Evolutionary conservation across 2,797 vertebrate genomes (phyloP).

Genomic region (Natrix natrix): DNA sequence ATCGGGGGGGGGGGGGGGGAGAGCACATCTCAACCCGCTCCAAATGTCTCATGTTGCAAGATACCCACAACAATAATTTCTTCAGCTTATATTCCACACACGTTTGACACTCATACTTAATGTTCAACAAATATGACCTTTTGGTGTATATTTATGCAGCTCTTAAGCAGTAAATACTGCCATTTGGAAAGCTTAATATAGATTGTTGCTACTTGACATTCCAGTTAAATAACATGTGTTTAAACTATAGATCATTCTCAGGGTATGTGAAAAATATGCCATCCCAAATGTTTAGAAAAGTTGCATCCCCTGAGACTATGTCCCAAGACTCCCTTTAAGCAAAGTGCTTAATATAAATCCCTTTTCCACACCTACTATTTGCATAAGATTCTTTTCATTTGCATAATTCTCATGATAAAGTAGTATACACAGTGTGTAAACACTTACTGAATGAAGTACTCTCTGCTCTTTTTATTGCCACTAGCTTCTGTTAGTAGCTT

Average conservation of each 20-base stretch:
- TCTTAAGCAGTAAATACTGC: slow-evolving; percentile 26
- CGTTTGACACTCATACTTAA: slow-evolving; percentile 24
- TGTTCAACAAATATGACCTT: slow-evolving; percentile 30
- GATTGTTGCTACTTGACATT: slow-evolving; percentile 20
- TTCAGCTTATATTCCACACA: slow-evolving; percentile 4
- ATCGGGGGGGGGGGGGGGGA: not conserved
- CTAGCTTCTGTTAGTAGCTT: not conserved
- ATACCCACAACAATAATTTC: not conserved
- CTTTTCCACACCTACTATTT: not conserved
- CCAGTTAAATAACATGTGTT: slow-evolving; percentile 18
- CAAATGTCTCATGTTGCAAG: not conserved
- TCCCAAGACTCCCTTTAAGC: not conserved
- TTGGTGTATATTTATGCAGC: slow-evolving; percentile 6
- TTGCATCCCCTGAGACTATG: not conserved
- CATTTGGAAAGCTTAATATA: slow-evolving; percentile 32
- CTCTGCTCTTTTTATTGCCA: not conserved
- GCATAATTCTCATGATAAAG: not conserved
- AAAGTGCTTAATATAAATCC: not conserved
- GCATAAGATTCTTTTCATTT: not conserved
- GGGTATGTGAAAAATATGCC: slow-evolving; percentile 12
- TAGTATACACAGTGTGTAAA: not conserved
- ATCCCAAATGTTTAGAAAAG: not conserved
- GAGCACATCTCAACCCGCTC: not conserved
- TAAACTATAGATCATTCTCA: slow-evolving; percentile 15
- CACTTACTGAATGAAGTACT: not conserved